Evolutionary conservation across 2,113 vertebrate species (phyloP).

Genomic region (Puntigrus tetrazona): DNA sequence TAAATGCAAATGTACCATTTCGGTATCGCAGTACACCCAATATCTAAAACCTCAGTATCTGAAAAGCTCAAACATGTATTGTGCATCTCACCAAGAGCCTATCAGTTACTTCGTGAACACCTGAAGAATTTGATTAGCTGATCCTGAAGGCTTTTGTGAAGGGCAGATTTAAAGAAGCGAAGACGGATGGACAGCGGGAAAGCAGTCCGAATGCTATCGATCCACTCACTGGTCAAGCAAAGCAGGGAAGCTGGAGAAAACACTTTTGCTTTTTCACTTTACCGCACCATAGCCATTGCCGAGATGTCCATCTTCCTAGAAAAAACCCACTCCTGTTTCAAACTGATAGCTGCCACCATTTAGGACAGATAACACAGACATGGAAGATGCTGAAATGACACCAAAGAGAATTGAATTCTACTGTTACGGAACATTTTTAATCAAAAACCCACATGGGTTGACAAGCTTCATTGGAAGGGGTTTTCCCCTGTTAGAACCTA

Average conservation of each 20-base stretch:
- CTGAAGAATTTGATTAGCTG: not conserved
- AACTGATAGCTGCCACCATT: conserved; percentile 19
- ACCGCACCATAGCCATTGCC: not conserved
- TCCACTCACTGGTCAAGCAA: not conserved
- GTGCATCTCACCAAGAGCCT: conserved; percentile 54
- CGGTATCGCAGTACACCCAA: conserved; percentile 45
- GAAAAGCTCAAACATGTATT: conserved; percentile 52
- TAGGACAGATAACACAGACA: not conserved
- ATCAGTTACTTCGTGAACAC: not conserved
- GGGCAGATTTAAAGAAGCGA: not conserved
- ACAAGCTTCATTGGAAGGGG: not conserved
- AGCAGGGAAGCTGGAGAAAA: not conserved
- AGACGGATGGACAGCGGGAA: not conserved
- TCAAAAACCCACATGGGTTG: conserved; percentile 8
- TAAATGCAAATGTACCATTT: conserved; percentile 57
- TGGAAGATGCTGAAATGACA: not conserved
- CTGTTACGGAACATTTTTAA: not conserved
- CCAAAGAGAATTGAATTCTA: conserved; percentile 6
- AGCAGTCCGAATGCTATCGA: not conserved
- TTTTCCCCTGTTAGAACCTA: not conserved
- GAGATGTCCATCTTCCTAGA: not conserved
- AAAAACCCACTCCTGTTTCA: not conserved
- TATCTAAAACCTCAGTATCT: conserved; percentile 41
- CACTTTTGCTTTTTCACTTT: not conserved
- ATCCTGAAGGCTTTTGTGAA: not conserved